Conservation (phyloP, 2,113 vertebrate species). For the Lagopus muta region DNA sequence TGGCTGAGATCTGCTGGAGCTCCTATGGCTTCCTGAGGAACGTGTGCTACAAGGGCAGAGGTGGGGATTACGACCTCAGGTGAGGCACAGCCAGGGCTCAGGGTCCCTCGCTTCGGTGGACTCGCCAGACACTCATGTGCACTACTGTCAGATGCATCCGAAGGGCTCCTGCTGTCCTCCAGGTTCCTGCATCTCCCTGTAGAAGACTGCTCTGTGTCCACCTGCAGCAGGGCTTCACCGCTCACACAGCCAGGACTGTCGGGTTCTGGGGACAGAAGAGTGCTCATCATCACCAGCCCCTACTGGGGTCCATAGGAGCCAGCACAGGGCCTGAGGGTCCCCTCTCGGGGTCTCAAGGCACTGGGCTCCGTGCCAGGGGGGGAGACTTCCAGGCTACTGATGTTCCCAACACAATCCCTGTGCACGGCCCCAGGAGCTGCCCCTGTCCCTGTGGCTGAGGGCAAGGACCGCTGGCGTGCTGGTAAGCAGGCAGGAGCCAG, state of each 20-base stretch:
- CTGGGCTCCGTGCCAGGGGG: not conserved
- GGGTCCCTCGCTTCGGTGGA: accelerated
- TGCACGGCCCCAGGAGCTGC: accelerated
- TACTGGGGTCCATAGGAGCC: not conserved
- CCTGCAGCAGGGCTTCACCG: accelerated
- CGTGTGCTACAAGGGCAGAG: accelerated
- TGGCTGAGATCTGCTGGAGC: not conserved
- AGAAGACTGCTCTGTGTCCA: accelerated
- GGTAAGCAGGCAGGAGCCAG: not conserved
- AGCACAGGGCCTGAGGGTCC: accelerated
- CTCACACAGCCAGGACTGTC: accelerated
- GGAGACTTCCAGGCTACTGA: not conserved
- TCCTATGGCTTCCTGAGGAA: not conserved
- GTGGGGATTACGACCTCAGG: accelerated
- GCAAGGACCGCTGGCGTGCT: accelerated
- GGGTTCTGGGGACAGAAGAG: not conserved
- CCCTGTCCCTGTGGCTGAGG: not conserved
- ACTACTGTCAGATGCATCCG: accelerated
- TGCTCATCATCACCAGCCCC: not conserved
- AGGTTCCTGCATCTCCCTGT: not conserved
- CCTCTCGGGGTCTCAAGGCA: not conserved
- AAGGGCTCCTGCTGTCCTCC: accelerated
- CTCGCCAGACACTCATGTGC: not conserved
- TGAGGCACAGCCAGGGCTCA: accelerated
- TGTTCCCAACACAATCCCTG: not conserved